Base-by-base conservation (phyloP, 2,888 invertebrate species). In the Synergus japonicus region DNA sequence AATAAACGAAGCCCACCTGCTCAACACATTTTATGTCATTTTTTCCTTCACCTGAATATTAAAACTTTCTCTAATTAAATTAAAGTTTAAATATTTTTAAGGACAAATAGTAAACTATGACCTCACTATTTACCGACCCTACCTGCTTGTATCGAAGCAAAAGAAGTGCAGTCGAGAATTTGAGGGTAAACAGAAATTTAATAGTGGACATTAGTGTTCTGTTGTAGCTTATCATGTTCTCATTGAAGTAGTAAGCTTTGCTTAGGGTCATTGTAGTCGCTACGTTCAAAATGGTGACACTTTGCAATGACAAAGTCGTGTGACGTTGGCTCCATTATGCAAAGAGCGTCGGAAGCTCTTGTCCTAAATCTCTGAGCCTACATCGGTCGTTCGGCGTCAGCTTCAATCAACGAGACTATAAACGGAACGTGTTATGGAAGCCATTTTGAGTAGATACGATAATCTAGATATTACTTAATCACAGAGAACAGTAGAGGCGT, bases 331-430 rank as follows among this genome's bases (percentile, higher is more conserved):
- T 79, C 64, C 79, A 79, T 86, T 83, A 85, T 67, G 77, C 84
- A 60, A 44, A 63, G 77, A 65, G 64, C 76, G 73, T 81, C 18
- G 76, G 80, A 77, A 81, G 80, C 78, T 82, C 81, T 79, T 81
- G 83, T 66, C 83, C 87, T 87, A 83, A 86, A 86, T 86, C 86
- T 84, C 83, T 78, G 78, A 69, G 85, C 85, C 85, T 86, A 86
- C 84, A 84, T 81, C 85, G 78, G 29, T 73, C 54, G 76, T 49
- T 66, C 63, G 76, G 77, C 83, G 82, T 84, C 83, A 81, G 76
- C 67, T 41, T 37, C 83, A 85, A 86, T 86, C 86, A 85, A 86
- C 86, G 81, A 76, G 79, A 81, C 85, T 84, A 82, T 86, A 86
- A 86, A 86, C 83, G 86, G 85, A 85, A 85, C 85, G 79, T 76